Evolutionary conservation across 1,140 invertebrate species (phyloP), one percentile per base, ranked within the genome.

Genomic region (Orussus abietinus): DNA sequence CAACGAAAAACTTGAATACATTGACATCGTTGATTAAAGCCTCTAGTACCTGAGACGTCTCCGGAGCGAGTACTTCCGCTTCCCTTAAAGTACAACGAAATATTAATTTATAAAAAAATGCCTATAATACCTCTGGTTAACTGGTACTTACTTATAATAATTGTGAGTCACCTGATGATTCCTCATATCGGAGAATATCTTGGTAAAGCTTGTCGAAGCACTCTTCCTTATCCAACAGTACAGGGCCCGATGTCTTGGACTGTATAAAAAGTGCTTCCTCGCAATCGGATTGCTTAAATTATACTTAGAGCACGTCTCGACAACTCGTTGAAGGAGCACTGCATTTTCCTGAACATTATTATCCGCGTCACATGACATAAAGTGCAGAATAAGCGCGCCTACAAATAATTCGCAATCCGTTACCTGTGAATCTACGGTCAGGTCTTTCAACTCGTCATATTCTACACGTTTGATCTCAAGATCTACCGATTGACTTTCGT

Each of bases 181-280:
- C 37, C 55, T 48, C 44, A 69, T 53, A 32, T 68, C 57, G 4
- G 59, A 59, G 46, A 73, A 72, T 12, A 72, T 44, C 53, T 70
- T 70, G 2, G 58, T 69, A 25, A 73, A 70, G 45, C 62, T 73
- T 4, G 70, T 70, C 0, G 72, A 75, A 3, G 63, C 72, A 3
- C 63, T 55, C 55, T 75, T 73, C 41, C 69, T 56, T 10, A 75
- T 69, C 72, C 72, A 74, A 43, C 73, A 75, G 28, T 69, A 74
- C 5, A 75, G 25, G 5, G 51, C 48, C 30, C 57, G 58, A 18
- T 68, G 47, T 31, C 63, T 29, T 14, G 49, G 38, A 38, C 50
- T 57, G 15, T 71, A 62, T 12, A 72, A 57, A 57, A 72, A 74
- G 51, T 75, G 51, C 18, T 26, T 56, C 30, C 49, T 66, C 15